Evolutionary conservation across 2,888 invertebrate species (phyloP), one percentile per base, ranked within the genome.

Genomic region (Sussaba pulchella): DNA sequence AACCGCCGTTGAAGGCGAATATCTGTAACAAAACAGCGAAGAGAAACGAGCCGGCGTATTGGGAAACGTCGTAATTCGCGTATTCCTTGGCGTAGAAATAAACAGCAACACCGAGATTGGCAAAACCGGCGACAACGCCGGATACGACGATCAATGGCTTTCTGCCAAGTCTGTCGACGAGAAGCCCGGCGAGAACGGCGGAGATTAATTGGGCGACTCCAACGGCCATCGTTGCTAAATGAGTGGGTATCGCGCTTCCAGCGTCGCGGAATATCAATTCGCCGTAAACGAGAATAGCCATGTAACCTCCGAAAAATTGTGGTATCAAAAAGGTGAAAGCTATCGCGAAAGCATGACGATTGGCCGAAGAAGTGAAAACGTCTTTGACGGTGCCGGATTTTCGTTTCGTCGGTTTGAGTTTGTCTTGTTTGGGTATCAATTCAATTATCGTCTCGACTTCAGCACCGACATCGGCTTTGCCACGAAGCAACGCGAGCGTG

Each of bases 401-500:
- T 43, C 9, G 3, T n/a, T 66, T 36, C 2, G 36, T n/a, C n/a
- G 4, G 2, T 26, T 26, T 31, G 8, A 9, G 0, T 0, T 19
- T 14, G 21, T 82, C 36, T 67, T 76, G 4, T 9, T 71, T 71
- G 1, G 59, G 41, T 31, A 85, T 39, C 0, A 81, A 73, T 5
- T 59, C 74, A 50, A 78, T 79, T 26, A 89, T 87, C 9, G 80
- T 26, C 39, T 87, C 86, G 12, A 92, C 78, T 86, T 94, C 94
- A 77, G 94, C 94, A 80, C 93, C 93, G 84, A 95, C 94, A 77
- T 93, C 91, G 2, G 88, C 85, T 61, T 90, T 89, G 1, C 93
- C 93, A 4, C 94, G 89, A 0, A 94, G 86, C 88, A 91, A 92
- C 19, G 90, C 86, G 61, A 94, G 87, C 0, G 93, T 89, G 36